A percentile compares a stretch with the other conserved stretches of the same genome.
Evolutionary conservation across 2,113 vertebrate genomes (phyloP).

Genomic region (Leucopsar rothschildi): DNA sequence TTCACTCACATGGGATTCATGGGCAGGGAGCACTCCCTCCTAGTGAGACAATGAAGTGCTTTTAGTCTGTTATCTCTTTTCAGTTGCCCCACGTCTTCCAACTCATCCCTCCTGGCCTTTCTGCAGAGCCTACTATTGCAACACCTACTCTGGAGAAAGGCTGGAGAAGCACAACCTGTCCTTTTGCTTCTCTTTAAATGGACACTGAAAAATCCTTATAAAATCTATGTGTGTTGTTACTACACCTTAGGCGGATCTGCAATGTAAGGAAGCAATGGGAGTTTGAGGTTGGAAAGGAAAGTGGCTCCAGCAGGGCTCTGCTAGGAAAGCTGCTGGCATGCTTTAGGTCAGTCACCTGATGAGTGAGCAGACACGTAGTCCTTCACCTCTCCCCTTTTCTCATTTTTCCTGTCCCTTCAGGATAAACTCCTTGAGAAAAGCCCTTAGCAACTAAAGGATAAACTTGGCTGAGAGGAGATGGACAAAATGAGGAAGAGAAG

Average conservation of each 20-base stretch:
- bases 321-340: background rate
- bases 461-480: background rate
- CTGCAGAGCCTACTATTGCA: too few relatives aligned
- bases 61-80: background rate
- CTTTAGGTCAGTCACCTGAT: fast-evolving
- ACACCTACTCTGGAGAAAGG: background rate
- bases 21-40: background rate
- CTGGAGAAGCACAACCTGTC: background rate
- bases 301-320: background rate
- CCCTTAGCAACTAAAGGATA: background rate
- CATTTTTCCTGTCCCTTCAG: background rate
- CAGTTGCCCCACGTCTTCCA: background rate
- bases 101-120: background rate
- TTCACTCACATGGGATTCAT: fast-evolving
- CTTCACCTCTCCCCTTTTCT: background rate
- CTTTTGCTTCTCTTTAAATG: background rate
- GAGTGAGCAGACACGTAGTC: background rate
- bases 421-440: background rate
- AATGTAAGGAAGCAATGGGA: background rate
- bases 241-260: fast-evolving
- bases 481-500: background rate
- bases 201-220: background rate
- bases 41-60: background rate
- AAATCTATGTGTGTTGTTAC: background rate
- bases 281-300: background rate